These are phyloP conservation scores for Microplitis deprimator DNA, from an alignment of 2,888 invertebrate species.

Conservation along the genomic window DNA sequence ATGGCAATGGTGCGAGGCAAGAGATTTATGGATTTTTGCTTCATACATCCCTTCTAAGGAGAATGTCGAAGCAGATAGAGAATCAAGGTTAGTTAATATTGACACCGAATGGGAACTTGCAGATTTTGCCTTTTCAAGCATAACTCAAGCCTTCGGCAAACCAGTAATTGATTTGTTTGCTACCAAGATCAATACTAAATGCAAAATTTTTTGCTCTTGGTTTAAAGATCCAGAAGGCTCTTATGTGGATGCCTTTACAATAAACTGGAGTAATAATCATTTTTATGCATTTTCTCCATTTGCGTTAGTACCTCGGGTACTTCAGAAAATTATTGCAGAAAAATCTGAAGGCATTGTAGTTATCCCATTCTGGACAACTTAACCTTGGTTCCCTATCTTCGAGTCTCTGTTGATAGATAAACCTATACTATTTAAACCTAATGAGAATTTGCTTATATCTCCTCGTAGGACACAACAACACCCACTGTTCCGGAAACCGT, in stretches of 20 bases:
- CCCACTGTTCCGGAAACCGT: conserved; percentile 30
- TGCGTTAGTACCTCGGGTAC: conserved; percentile 41
- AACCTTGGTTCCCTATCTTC: conserved; percentile 58
- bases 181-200: conserved; percentile 41
- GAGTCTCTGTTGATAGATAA: not conserved
- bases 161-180: conserved; percentile 45
- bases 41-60: conserved; percentile 46
- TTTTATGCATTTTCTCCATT: conserved; percentile 42
- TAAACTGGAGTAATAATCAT: conserved; percentile 22
- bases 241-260: conserved; percentile 43
- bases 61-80: conserved; percentile 41
- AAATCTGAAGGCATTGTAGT: conserved; percentile 57
- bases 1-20: conserved; percentile 47
- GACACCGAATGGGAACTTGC: conserved; percentile 46
- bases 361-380: conserved; percentile 56
- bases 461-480: conserved; percentile 39
- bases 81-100: conserved; percentile 40
- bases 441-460: conserved; percentile 35
- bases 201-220: conserved; percentile 41
- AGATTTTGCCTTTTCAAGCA: conserved; percentile 23
- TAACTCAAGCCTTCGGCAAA: conserved; percentile 32
- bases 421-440: conserved; percentile 23
- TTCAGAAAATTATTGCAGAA: conserved; percentile 51
- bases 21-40: conserved; percentile 48
- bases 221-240: conserved; percentile 38